A percentile compares a stretch with the other conserved stretches of the same genome.
phyloP scores from a whole-genome alignment of 1,140 invertebrate genomes.

The Sinella curviseta region DNA sequence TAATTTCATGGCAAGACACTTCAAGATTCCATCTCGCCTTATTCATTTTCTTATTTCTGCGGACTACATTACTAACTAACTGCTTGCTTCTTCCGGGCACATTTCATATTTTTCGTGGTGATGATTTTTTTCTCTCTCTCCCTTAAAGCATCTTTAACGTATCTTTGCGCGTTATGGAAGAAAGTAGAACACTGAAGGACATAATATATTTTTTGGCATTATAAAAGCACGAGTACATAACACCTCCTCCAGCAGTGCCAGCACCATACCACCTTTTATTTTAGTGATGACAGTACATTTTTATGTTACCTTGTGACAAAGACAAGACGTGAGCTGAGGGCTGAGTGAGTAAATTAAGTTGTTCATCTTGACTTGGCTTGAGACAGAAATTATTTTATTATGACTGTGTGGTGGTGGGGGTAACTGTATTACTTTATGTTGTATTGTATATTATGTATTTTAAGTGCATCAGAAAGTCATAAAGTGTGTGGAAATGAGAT shows the following conservation, averaged over 20 bases:
- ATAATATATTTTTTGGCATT: too few species aligned
- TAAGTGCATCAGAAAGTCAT: constrained; percentile 1
- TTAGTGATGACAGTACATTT: not conserved
- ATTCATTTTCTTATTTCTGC: not conserved
- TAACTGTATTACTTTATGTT: too few species aligned
- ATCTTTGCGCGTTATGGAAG: too few species aligned
- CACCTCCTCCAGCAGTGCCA: too few species aligned
- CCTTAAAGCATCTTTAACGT: too few species aligned
- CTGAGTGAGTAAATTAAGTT: not conserved
- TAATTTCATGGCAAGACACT: constrained; percentile 27
- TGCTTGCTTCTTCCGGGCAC: not conserved
- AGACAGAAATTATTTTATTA: too few species aligned
- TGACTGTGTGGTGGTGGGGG: too few species aligned
- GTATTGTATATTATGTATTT: not conserved
- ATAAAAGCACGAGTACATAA: too few species aligned
- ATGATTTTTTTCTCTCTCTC: too few species aligned
- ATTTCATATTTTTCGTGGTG: not conserved
- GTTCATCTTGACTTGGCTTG: not conserved
- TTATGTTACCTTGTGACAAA: too few species aligned
- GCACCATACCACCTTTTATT: not conserved
- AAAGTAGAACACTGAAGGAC: too few species aligned
- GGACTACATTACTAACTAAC: not conserved
- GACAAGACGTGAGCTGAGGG: too few species aligned
- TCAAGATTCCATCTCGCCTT: constrained; percentile 9
- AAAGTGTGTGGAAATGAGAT: not conserved